Evolutionary conservation across 2,113 vertebrate genomes (phyloP).

Genomic region (Ornithorhynchus anatinus): DNA sequence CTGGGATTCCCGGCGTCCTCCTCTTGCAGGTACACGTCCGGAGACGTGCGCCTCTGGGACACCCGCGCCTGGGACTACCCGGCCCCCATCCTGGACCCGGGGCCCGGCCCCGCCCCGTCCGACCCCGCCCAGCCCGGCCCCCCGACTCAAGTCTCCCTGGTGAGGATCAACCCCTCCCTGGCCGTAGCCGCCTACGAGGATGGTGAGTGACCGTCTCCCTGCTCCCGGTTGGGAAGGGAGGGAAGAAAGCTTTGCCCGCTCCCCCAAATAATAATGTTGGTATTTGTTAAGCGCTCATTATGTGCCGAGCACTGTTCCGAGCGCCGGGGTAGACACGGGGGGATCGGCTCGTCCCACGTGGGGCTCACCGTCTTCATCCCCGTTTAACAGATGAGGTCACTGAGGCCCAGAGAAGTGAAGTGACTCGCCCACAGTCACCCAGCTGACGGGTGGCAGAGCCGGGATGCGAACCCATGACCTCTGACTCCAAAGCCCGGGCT

Average conservation of each 20-base stretch:
- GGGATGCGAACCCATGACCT: too few species aligned
- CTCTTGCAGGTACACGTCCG: slow-evolving; percentile 88
- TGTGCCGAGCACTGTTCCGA: too few species aligned
- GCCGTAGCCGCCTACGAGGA: slow-evolving; percentile 89
- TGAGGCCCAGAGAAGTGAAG: too few species aligned
- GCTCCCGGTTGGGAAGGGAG: slow-evolving; percentile 41
- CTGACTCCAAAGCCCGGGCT: too few species aligned
- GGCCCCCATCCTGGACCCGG: slow-evolving; percentile 80
- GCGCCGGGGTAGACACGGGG: too few species aligned
- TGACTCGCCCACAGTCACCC: too few species aligned
- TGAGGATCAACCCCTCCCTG: slow-evolving; percentile 85
- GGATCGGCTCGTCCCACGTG: too few species aligned
- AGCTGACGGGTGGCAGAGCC: too few species aligned
- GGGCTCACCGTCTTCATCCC: too few species aligned
- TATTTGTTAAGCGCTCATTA: too few species aligned
- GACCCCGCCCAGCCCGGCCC: slow-evolving; percentile 68
- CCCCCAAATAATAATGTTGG: too few species aligned
- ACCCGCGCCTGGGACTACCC: slow-evolving; percentile 88
- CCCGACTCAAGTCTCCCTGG: slow-evolving; percentile 80
- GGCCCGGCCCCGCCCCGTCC: slow-evolving; percentile 54
- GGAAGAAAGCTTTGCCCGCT: slow-evolving; percentile 56
- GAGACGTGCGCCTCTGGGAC: slow-evolving; percentile 93
- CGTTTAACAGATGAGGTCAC: too few species aligned
- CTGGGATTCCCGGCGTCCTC: slow-evolving; percentile 31
- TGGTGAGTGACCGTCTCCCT: slow-evolving; percentile 77